These are phyloP conservation scores for Hydrocynus forskahlii DNA, from an alignment of 2,797 vertebrate species.

Conservation along the genomic window DNA sequence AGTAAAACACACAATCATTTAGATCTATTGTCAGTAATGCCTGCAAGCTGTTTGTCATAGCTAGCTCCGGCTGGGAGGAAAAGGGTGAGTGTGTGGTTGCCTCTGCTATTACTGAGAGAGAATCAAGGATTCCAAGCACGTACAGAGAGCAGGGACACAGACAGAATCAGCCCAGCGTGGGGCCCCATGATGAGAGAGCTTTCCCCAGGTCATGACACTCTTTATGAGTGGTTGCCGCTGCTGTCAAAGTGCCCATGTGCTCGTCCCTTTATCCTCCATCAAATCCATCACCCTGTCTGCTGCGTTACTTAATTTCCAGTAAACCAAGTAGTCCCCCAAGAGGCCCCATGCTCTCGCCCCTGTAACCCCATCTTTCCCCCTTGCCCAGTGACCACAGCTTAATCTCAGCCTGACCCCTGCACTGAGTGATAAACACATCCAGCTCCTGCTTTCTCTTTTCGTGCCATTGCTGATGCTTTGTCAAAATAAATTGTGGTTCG, in stretches of 20 bases:
- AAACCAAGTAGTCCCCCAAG: neutral
- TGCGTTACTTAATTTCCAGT: slow-evolving; percentile 18
- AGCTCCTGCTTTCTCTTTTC: neutral
- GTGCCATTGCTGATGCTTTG: slow-evolving; percentile 41
- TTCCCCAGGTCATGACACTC: slow-evolving; percentile 39
- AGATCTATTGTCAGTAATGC: slow-evolving; percentile 27
- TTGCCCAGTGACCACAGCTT: slow-evolving; percentile 26
- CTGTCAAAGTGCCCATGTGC: slow-evolving; percentile 25
- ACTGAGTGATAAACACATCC: slow-evolving; percentile 34
- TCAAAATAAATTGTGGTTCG: slow-evolving; percentile 61
- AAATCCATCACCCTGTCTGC: slow-evolving; percentile 20
- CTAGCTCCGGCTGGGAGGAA: slow-evolving; percentile 30
- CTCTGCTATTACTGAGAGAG: slow-evolving; percentile 54
- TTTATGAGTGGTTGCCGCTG: slow-evolving; percentile 45
- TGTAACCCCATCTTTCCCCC: neutral
- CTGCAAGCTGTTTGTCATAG: slow-evolving; percentile 38
- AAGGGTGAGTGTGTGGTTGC: slow-evolving; percentile 39
- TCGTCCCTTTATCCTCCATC: slow-evolving; percentile 57
- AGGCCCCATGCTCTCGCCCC: neutral
- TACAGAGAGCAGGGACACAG: slow-evolving; percentile 44
- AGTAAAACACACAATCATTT: slow-evolving; percentile 2
- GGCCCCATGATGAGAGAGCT: slow-evolving; percentile 29
- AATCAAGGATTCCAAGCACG: slow-evolving; percentile 43
- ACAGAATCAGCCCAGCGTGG: slow-evolving; percentile 37
- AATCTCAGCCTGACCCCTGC: slow-evolving; percentile 17